Conservation (phyloP, 2,113 vertebrate genomes). For the Physeter macrocephalus region DNA sequence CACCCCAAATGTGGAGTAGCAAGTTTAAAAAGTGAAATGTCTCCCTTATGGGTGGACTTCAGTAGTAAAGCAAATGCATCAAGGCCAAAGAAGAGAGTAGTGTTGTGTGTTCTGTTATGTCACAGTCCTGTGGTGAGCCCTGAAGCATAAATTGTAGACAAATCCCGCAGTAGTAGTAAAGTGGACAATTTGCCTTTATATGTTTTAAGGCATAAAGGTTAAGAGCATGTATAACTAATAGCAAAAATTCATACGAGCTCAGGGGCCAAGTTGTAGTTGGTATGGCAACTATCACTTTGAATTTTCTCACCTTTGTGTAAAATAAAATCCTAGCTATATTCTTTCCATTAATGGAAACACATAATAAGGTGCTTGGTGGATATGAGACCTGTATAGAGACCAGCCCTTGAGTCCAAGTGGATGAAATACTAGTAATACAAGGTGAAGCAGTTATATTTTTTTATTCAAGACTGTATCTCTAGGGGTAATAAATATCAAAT, state of each 20-base stretch:
- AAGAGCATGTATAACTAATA: slow-evolving; percentile 65
- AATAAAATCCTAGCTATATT: slow-evolving; percentile 52
- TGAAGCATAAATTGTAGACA: slow-evolving; percentile 26
- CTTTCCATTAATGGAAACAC: slow-evolving; percentile 51
- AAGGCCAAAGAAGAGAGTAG: slow-evolving; percentile 9
- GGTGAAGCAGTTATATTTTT: background rate
- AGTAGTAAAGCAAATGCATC: slow-evolving; percentile 33
- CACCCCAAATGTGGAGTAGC: background rate
- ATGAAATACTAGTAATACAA: background rate
- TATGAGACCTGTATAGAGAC: background rate
- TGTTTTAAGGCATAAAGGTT: slow-evolving; percentile 71
- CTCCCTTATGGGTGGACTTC: slow-evolving; percentile 34
- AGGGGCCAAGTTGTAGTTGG: slow-evolving; percentile 45
- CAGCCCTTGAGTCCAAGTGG: background rate
- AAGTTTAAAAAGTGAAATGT: slow-evolving; percentile 37
- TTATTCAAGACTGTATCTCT: background rate
- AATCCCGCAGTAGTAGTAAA: slow-evolving; percentile 42
- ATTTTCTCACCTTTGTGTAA: slow-evolving; percentile 53
- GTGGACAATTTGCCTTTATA: slow-evolving; percentile 56
- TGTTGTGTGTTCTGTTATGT: slow-evolving; percentile 44
- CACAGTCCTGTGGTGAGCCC: slow-evolving; percentile 17
- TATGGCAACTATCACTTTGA: slow-evolving; percentile 37
- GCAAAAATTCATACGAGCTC: slow-evolving; percentile 66
- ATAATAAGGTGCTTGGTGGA: slow-evolving; percentile 16
- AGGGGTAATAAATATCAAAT: background rate